Conservation (phyloP, 64 coral and sea anemone species). For the Pocillopora verrucosa region DNA sequence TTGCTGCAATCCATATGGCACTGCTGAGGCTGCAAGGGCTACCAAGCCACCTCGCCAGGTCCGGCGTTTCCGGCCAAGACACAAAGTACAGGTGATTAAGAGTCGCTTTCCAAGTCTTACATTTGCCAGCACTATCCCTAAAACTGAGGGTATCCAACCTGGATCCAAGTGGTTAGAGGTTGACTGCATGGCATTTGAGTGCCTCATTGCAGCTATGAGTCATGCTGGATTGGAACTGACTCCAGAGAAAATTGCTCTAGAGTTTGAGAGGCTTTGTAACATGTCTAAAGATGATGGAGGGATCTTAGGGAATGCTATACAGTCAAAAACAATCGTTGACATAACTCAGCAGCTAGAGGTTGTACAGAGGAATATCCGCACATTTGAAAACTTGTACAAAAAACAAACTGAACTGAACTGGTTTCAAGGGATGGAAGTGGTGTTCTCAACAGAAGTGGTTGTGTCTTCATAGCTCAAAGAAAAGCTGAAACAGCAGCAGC, state of each 20-base stretch:
- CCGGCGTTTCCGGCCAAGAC: constrained; percentile 43
- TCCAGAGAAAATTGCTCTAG: constrained; percentile 41
- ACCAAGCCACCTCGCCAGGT: constrained; percentile 35
- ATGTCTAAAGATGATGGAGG: constrained; percentile 32
- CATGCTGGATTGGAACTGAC: constrained; percentile 14
- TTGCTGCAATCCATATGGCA: constrained; percentile 68
- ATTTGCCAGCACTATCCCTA: neutral
- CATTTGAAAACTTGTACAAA: constrained; percentile 48
- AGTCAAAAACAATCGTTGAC: constrained; percentile 28
- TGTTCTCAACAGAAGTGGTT: constrained; percentile 42
- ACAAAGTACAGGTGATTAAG: constrained; percentile 64
- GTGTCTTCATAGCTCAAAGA: neutral
- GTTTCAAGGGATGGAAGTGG: constrained; percentile 40
- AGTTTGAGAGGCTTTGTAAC: constrained; percentile 29
- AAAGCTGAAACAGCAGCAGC: neutral
- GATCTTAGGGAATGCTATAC: constrained; percentile 14
- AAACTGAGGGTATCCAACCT: neutral
- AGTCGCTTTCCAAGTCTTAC: constrained; percentile 8
- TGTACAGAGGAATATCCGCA: constrained; percentile 31
- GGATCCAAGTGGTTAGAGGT: constrained; percentile 27
- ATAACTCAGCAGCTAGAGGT: constrained; percentile 27
- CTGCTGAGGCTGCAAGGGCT: constrained; percentile 45
- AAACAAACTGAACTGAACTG: constrained; percentile 65
- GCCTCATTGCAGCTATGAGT: constrained; percentile 24
- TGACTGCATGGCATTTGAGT: constrained; percentile 60